Evolutionary conservation across 2,113 vertebrate species (phyloP).

Genomic region (Propithecus coquereli): DNA sequence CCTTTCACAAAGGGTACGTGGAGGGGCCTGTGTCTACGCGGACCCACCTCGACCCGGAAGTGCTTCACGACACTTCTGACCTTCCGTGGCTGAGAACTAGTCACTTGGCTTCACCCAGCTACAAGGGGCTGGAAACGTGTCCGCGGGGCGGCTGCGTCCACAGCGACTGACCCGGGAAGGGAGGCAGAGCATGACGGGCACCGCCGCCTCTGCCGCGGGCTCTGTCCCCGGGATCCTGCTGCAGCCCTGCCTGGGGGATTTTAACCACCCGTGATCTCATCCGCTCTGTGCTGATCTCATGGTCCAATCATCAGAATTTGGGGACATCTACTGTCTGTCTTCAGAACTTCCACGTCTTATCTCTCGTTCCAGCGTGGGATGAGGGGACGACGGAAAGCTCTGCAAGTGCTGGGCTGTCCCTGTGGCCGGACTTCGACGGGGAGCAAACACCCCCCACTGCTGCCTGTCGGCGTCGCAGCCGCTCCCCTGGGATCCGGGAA

Average conservation of each 20-base stretch:
- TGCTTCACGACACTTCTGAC: rapidly evolving
- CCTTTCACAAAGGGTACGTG: rapidly evolving
- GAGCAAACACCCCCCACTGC: not conserved
- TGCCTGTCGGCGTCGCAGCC: not conserved
- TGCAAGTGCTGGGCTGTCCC: rapidly evolving
- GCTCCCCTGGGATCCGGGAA: rapidly evolving
- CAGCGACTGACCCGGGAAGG: rapidly evolving
- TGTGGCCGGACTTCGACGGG: rapidly evolving
- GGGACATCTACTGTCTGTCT: not conserved
- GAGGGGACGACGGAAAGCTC: rapidly evolving
- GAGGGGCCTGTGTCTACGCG: rapidly evolving
- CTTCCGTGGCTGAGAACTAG: rapidly evolving
- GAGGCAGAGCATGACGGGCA: not conserved
- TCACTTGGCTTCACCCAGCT: rapidly evolving
- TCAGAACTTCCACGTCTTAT: rapidly evolving
- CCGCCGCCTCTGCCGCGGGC: no score
- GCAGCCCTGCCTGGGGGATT: not conserved
- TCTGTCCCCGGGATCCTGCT: not conserved
- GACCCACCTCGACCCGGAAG: rapidly evolving
- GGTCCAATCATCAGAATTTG: not conserved
- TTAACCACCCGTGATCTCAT: not conserved
- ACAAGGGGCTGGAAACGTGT: not conserved
- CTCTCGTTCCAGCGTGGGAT: not conserved
- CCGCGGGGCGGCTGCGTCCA: rapidly evolving
- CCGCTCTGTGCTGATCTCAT: not conserved